Percentiles rank a stretch among this genome's conserved stretches.
phyloP scores from a whole-genome alignment of 2,113 vertebrate genomes.

The Pitta sordida region DNA sequence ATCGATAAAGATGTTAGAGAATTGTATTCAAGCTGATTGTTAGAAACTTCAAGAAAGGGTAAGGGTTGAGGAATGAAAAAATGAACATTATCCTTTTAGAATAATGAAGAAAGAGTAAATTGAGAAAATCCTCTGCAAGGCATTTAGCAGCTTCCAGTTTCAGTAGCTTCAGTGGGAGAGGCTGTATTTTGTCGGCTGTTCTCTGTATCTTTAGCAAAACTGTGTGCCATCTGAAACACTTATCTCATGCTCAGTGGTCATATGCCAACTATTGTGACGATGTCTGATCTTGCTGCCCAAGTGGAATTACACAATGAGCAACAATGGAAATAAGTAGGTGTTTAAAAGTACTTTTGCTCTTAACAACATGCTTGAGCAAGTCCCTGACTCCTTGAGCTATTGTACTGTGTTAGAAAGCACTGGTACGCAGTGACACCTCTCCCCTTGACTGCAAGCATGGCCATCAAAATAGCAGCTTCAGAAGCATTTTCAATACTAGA shows the following conservation, averaged over 20 bases:
- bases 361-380: not conserved
- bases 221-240: not conserved
- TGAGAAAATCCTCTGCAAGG: not conserved
- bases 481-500: not conserved
- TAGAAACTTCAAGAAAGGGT: not conserved
- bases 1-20: no score
- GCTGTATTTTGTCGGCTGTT: not conserved
- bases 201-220: not conserved
- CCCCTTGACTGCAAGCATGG: not conserved
- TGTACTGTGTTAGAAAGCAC: not conserved
- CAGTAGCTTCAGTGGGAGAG: not conserved
- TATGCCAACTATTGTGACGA: not conserved
- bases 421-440: not conserved
- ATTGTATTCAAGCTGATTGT: not conserved
- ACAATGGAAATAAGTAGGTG: not conserved
- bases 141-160: not conserved
- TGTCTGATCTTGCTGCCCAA: not conserved
- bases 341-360: not conserved
- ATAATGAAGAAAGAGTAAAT: not conserved
- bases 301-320: not conserved
- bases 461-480: not conserved
- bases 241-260: not conserved
- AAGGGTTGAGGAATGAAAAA: not conserved
- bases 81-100: not conserved
- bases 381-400: not conserved